Base-by-base conservation (phyloP, 2,797 vertebrate genomes). In the Acanthopagrus latus region DNA sequence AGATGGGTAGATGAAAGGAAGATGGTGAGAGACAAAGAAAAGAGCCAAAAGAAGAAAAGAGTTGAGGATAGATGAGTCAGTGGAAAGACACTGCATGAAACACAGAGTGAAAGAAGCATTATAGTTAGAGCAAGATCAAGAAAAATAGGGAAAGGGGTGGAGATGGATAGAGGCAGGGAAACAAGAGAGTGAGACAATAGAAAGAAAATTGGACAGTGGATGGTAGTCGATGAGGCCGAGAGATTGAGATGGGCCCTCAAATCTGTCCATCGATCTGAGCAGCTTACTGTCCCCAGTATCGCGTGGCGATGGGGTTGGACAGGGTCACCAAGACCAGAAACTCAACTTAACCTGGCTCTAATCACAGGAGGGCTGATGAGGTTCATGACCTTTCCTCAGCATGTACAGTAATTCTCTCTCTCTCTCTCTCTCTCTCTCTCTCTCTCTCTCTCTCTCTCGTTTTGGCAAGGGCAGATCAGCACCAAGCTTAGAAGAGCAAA, bases 241-340 rank as follows among this genome's bases (percentile, higher is more conserved):
- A 81, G 74, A 87, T 72, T 71, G 57, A 86, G 71, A 72, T 8
- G 0, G 74, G 73, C 60, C 76, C 46, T 64, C 64, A 76, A 78
- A 78, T 80, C 63, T 89, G 84, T 90, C 76, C 81, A 92, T 92
- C 41, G 86, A 93, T 90, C 77, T 14, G 21, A 59, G 56, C 6
- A 29, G 52, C 41, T 85, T 71, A 79, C 75, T 50, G 27, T n/a
- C n/a, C n/a, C n/a, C n/a, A n/a, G 52, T 69, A 60, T n/a, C n/a
- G n/a, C 8, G 14, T 75, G 71, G 52, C 9, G 38, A 64, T 48
- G 74, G 43, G 77, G 66, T 83, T 79, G 3, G 25, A 78, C 2
- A 10, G 33, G 51, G 47, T 64, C 56, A 6, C 59, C 29, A 74
- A 82, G 74, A 86, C 78, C 3, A 2, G 8, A 10, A 82, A 59